phyloP scores from a whole-genome alignment of 2,888 invertebrate species.

The Allolobophora icterica region DNA sequence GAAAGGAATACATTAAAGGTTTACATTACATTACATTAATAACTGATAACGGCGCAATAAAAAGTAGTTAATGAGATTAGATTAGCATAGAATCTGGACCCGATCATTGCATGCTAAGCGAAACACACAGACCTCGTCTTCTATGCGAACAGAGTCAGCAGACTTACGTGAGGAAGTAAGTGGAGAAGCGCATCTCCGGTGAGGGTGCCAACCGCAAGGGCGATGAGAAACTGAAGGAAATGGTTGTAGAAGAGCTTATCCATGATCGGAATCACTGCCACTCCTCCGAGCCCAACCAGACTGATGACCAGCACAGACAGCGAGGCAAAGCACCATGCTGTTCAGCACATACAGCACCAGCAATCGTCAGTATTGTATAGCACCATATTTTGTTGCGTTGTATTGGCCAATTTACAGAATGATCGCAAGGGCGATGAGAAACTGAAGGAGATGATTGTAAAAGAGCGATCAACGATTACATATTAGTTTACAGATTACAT shows the following conservation, averaged over 20 bases:
- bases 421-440: too few species aligned
- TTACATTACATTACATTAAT: too few species aligned
- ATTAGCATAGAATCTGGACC: too few species aligned
- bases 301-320: constrained; percentile 81
- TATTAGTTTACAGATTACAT: too few species aligned
- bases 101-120: too few species aligned
- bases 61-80: too few species aligned
- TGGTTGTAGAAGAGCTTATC: constrained; percentile 79
- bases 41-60: too few species aligned
- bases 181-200: constrained; percentile 88
- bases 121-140: background rate
- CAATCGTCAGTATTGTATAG: background rate
- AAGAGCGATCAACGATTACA: too few species aligned
- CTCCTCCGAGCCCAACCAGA: constrained; percentile 82
- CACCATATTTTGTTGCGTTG: too few species aligned
- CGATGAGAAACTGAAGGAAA: constrained; percentile 84
- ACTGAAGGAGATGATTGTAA: too few species aligned
- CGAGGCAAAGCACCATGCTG: constrained; percentile 56
- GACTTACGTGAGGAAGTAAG: constrained; percentile 73
- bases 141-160: background rate
- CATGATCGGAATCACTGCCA: constrained; percentile 87
- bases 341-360: constrained; percentile 14
- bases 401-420: too few species aligned
- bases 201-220: constrained; percentile 85
- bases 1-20: too few species aligned